Evolutionary conservation across 2,797 vertebrate genomes (phyloP).

Genomic region (Sarcophilus harrisii): DNA sequence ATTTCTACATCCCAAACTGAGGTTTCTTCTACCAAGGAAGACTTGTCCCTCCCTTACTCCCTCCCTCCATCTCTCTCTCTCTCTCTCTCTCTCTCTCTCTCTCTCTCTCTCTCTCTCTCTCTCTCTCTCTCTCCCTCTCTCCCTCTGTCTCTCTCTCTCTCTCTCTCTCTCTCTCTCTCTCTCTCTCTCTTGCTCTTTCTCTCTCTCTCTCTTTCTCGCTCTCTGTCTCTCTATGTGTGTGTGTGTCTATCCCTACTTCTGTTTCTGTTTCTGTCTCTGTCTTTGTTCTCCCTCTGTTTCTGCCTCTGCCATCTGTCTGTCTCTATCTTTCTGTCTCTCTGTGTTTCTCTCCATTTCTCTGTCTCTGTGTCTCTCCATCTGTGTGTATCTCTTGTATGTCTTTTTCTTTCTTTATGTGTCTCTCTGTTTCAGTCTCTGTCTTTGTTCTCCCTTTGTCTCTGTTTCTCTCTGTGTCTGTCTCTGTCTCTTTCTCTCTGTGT

Average conservation of each 20-base stretch:
- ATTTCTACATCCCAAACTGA: background rate
- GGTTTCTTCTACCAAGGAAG: background rate
- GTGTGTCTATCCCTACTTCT: background rate
- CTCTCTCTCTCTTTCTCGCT: too few species aligned
- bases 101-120: too few species aligned
- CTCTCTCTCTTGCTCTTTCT: too few species aligned
- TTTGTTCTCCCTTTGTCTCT: background rate
- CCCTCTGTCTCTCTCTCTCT: too few species aligned
- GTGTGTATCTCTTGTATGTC: background rate
- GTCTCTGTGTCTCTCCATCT: too few species aligned
- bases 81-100: background rate
- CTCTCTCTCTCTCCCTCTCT: too few species aligned
- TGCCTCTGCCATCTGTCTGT: too few species aligned
- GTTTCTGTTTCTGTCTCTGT: too few species aligned
- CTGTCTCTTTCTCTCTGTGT: too few species aligned
- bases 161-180: too few species aligned
- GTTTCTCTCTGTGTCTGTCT: background rate
- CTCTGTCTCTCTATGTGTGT: too few species aligned
- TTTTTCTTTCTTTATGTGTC: too few species aligned
- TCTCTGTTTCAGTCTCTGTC: background rate
- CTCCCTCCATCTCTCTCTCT: background rate
- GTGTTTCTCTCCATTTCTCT: background rate
- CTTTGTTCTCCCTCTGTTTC: background rate
- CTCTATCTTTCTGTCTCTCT: background rate
- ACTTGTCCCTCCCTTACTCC: background rate